Base-by-base conservation (phyloP, 1,140 invertebrate genomes). In the Drosophila grimshawi region DNA sequence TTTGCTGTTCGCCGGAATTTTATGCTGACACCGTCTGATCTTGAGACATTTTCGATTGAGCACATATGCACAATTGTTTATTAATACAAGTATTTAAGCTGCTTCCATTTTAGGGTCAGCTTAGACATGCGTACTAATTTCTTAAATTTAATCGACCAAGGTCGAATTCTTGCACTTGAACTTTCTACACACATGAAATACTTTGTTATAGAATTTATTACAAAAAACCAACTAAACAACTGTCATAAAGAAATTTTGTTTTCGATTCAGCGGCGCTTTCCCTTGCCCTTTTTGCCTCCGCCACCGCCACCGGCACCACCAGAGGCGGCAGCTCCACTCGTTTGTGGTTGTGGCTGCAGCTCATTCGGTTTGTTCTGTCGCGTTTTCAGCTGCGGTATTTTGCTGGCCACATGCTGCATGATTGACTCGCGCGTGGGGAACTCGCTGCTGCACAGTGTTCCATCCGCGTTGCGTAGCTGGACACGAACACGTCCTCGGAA, bases 401-500 rank as follows among this genome's bases (percentile, higher is more conserved):
- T 97, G 70, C 96, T 95, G 43, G 96, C 96, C 46, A 98, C 91
- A 93, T 97, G 95, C 19, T 94, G 81, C 92, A 98, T 94, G 1
- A 99, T 78, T 57, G 96, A 95, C 80, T 97, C 95, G 76, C 97
- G 95, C 3, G 95, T 95, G 2, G 95, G 94, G 92, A 97, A 98
- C 56, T 97, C 94, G 1, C 94, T 90, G 90, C 96, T 96, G 3
- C 95, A 90, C 5, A 96, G 95, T 30, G 95, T 94, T 0, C 98
- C 98, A 94, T 99, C 97, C 88, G 98, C 97, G 92, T 98, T 97
- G 93, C 96, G 98, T 27, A 99, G 93, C 90, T 99, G 98, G 0
- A 99, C 96, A 64, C 98, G 94, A 64, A 99, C 96, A 52, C 98
- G 94, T 2, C 98, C 98, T 76, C 97, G 94, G 77, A 95, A 95